These are phyloP conservation scores for Ciona savignyi DNA, from an alignment of 23 tunicate genomes.

Conservation along the genomic window DNA sequence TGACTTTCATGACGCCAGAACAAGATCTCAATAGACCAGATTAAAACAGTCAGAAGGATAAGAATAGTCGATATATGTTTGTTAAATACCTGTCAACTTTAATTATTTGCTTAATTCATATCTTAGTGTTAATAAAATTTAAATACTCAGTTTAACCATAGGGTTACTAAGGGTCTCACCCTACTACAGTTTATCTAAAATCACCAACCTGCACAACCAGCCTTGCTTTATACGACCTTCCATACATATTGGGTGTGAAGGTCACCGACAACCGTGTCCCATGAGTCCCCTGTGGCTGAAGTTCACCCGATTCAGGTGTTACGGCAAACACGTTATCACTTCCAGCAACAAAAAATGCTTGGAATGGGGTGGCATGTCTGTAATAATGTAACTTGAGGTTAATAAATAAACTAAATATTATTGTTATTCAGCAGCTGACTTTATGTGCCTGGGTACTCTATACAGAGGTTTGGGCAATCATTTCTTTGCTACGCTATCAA, in stretches of 20 bases:
- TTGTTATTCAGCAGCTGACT: neutral
- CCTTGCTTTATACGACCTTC: slow-evolving; percentile 54
- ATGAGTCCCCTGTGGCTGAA: slow-evolving; percentile 65
- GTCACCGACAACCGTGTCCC: slow-evolving; percentile 69
- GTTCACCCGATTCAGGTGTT: slow-evolving; percentile 52
- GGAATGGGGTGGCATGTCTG: slow-evolving; percentile 81
- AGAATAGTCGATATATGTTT: neutral
- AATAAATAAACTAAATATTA: neutral
- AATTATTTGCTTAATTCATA: too few relatives aligned
- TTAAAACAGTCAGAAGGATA: neutral
- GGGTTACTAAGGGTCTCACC: too few relatives aligned
- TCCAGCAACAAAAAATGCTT: slow-evolving; percentile 63
- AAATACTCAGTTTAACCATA: too few relatives aligned
- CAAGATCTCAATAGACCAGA: neutral
- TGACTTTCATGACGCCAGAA: neutral
- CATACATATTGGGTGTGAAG: slow-evolving; percentile 75
- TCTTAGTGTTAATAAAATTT: too few relatives aligned
- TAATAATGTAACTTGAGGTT: neutral
- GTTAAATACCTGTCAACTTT: too few relatives aligned
- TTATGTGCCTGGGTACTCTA: too few relatives aligned
- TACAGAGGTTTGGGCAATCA: neutral
- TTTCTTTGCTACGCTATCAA: too few relatives aligned
- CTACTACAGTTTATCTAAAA: too few relatives aligned
- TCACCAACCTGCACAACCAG: slow-evolving; percentile 73
- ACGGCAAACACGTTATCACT: slow-evolving; percentile 68